These are phyloP conservation scores for Chloromyia formosa DNA, from an alignment of 2,888 invertebrate genomes.

Conservation along the genomic window DNA sequence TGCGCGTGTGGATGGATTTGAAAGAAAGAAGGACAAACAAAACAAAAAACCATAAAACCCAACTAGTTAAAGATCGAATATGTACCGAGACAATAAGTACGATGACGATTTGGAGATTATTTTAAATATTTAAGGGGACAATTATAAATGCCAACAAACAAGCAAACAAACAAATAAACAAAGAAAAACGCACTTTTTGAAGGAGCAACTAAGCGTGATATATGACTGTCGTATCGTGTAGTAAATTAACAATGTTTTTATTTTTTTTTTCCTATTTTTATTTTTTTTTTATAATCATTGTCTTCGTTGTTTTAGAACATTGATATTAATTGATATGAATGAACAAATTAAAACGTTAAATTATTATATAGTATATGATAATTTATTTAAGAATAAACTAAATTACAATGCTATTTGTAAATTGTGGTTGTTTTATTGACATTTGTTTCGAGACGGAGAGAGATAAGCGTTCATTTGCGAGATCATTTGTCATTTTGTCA, in stretches of 20 bases:
- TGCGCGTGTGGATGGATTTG: background rate
- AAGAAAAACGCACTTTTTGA: conserved; percentile 13
- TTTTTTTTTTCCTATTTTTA: background rate
- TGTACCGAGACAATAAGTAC: conserved; percentile 34
- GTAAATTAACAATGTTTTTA: conserved; percentile 4
- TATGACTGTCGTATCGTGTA: conserved; percentile 42
- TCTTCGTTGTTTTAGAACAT: too few species aligned
- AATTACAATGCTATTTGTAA: conserved; percentile 32
- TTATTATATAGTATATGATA: conserved; percentile 18
- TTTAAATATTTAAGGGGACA: conserved; percentile 9
- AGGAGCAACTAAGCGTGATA: conserved; percentile 36
- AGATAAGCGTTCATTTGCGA: too few species aligned
- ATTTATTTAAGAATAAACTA: conserved; percentile 33
- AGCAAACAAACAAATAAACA: background rate
- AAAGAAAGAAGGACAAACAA: conserved; percentile 11
- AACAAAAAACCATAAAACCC: too few species aligned
- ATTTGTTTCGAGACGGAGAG: too few species aligned
- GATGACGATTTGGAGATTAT: conserved; percentile 30
- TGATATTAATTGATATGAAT: conserved; percentile 11
- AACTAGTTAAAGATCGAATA: too few species aligned
- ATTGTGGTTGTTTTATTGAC: background rate
- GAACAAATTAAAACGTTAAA: conserved; percentile 36
- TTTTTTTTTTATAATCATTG: too few species aligned
- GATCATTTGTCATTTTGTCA: too few species aligned
- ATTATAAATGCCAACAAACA: background rate